Evolutionary conservation across 1,140 invertebrate species (phyloP), one percentile per base, ranked within the genome.

Genomic region (Musca domestica): DNA sequence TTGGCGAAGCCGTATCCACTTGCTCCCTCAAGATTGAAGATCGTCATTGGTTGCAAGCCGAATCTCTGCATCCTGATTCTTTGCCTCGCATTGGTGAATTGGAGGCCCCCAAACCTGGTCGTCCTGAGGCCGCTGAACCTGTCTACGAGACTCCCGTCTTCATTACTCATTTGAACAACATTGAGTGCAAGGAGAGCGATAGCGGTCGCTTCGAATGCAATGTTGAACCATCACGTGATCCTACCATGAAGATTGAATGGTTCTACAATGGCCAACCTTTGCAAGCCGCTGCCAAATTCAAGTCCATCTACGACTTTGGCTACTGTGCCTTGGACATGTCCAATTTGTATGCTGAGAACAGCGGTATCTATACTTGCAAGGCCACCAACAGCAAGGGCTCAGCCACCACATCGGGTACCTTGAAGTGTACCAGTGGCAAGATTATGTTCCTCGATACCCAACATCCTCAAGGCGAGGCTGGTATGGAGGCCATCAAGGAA

Each of bases 191-290:
- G 67, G 96, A 98, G 85, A 91, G 91, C 61, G 94, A 96, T 68
- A 92, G 91, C 69, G 93, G 91, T 71, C 94, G 95, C 82, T 99
- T 99, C 77, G 95, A 98, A 83, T 97, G 95, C 80, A 91, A 92
- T 72, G 93, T 98, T 5, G 92, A 97, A 80, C 96, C 96, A 46
- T 91, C 94, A 12, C 93, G 94, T 80, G 96, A 98, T 84, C 95
- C 95, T 2, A 96, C 93, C 12, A 90, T 98, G 85, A 92, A 91
- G 75, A 92, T 96, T 73, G 93, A 95, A 83, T 95, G 94, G 93
- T 94, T 92, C 83, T 86, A 92, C 63, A 95, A 95, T 76, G 92
- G 91, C 14, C 91, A 94, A 83, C 88, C 91, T 7, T 80, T 95
- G 66, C 90, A 90, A 69, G 88, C 86, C 51, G 94, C 92, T 27